Base-by-base conservation (phyloP, 1,140 invertebrate genomes). In the Drosophila orosa region DNA sequence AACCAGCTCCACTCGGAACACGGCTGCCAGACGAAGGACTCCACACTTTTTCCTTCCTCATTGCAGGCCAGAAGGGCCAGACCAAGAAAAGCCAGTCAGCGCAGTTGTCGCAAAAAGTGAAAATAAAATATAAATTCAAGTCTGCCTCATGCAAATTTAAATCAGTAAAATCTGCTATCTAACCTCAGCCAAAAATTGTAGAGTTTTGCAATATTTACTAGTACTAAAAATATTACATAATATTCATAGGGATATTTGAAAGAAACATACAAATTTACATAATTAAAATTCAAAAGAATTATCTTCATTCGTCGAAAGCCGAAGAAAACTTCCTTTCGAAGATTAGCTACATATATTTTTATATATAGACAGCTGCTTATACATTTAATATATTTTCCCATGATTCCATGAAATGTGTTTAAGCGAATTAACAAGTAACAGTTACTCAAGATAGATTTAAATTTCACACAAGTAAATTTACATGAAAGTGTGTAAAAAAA, bases 21-120 rank as follows among this genome's bases (percentile, higher is more conserved):
- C 52, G 69, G 67, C 68, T 69, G 57, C 52, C 45, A 50, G 47
- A 52, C 72, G 50, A 54, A 72, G 71, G 56, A 68, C 54, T 66
- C 65, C 48, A 63, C 57, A 68, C 50, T 77, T 77, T 78, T 78
- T 65, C 58, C 74, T 52, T 65, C 55, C 74, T 63, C 68, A 74
- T 48, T 62, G 48, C 39, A 35, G 35, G 25, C 67, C 73, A 75
- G 31, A 35, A 47, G 10, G 33, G 13, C 45, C 62, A 44, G 37
- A 17, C 62, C 48, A 67, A 45, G 48, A 67, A 63, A 37, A 29
- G 47, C 39, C 48, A 54, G 17, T 40, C 39, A 78, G 37, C 33
- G 44, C 61, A 63, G 58, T 74, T 77, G 74, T 74, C 60, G 62
- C 63, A 71, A 31, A 56, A 67, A 69, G 19, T 35, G 15, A 71